phyloP scores from a whole-genome alignment of 2,888 invertebrate species.

The Sturmia bella region DNA sequence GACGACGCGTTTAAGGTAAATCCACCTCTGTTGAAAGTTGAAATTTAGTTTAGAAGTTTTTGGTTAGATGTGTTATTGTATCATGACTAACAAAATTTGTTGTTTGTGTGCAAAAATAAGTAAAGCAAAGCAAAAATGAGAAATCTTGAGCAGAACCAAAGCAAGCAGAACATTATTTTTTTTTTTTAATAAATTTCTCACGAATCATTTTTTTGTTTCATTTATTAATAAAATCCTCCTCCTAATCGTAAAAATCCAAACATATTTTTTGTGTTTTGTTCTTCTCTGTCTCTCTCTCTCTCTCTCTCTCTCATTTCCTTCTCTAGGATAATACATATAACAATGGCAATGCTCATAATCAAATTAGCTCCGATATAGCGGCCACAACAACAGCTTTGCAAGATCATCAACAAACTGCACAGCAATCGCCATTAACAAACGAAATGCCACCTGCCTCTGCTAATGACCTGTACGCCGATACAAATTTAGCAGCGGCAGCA shows the following conservation, averaged over 20 bases:
- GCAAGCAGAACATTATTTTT: neutral
- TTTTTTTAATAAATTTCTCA: constrained; percentile 35
- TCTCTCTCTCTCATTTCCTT: constrained; percentile 63
- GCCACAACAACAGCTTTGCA: constrained; percentile 60
- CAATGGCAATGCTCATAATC: constrained; percentile 73
- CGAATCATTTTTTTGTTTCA: constrained; percentile 36
- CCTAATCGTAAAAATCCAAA: constrained; percentile 67
- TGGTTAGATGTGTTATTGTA: constrained; percentile 47
- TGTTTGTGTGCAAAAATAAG: constrained; percentile 43
- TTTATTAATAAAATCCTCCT: constrained; percentile 38
- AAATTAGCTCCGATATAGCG: constrained; percentile 65
- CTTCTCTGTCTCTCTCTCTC: constrained; percentile 36
- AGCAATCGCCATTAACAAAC: constrained; percentile 64
- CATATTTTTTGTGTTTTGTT: constrained; percentile 61
- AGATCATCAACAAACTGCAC: constrained; percentile 60
- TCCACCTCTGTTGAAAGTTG: neutral
- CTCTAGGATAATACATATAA: constrained; percentile 74
- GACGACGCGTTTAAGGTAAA: constrained; percentile 70
- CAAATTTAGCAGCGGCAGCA: constrained; percentile 58
- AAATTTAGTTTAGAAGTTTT: constrained; percentile 17
- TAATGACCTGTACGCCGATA: constrained; percentile 56
- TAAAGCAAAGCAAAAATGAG: constrained; percentile 15
- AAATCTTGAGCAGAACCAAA: constrained; percentile 56
- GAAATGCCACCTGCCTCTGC: constrained; percentile 70
- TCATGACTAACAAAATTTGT: constrained; percentile 63